Evolutionary conservation across 2,113 vertebrate species (phyloP).

Genomic region (Pholis gunnellus): DNA sequence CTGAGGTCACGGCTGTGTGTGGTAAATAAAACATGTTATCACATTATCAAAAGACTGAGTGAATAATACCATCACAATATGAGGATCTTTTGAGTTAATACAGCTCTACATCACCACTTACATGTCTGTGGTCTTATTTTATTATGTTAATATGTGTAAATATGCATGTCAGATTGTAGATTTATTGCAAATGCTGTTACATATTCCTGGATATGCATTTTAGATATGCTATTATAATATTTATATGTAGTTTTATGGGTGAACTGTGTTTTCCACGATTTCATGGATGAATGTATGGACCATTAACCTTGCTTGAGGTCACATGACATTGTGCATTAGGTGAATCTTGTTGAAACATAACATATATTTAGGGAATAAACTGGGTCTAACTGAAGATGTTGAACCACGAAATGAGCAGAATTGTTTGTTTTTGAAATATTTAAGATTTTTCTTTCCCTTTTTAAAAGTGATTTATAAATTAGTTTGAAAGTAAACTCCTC

Average conservation of each 20-base stretch:
- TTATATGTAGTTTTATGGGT: not conserved
- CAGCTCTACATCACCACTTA: not conserved
- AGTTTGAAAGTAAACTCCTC: not conserved
- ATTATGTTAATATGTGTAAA: not conserved
- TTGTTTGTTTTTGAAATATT: no score
- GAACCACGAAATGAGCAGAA: not conserved
- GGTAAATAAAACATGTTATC: constrained; percentile 21
- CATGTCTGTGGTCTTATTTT: not conserved
- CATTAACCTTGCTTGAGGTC: constrained; percentile 9
- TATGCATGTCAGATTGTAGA: not conserved
- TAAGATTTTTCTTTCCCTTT: not conserved
- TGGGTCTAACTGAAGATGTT: not conserved
- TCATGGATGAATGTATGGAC: not conserved
- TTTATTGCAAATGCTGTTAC: not conserved
- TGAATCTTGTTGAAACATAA: not conserved
- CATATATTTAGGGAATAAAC: not conserved
- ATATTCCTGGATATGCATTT: not conserved
- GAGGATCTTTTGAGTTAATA: not conserved
- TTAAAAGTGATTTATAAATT: not conserved
- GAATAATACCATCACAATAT: not conserved
- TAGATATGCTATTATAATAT: not conserved
- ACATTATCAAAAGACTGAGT: not conserved
- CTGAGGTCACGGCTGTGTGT: constrained; percentile 46
- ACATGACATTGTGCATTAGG: not conserved
- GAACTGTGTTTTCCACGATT: not conserved